Evolutionary conservation across 2,888 invertebrate species (phyloP).

Genomic region (Criorhina ranunculi): DNA sequence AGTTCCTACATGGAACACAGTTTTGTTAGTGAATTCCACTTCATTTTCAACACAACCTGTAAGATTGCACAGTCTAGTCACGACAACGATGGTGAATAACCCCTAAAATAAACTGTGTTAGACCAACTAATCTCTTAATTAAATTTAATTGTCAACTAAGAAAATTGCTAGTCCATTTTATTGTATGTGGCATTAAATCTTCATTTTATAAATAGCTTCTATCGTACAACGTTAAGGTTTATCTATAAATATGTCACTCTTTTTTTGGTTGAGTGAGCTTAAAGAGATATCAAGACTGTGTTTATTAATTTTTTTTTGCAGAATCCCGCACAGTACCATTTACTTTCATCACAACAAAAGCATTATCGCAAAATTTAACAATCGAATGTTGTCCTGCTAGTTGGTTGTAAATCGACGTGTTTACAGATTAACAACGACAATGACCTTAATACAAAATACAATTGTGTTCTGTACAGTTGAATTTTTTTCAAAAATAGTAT

Average conservation of each 20-base stretch:
- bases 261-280: background rate
- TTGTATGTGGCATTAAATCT: too few relatives aligned
- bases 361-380: background rate
- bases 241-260: background rate
- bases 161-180: too few relatives aligned
- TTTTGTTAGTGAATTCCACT: too few relatives aligned
- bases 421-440: background rate
- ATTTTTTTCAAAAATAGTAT: background rate
- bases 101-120: too few relatives aligned
- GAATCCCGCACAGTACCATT: background rate
- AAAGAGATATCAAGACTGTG: background rate
- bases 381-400: background rate
- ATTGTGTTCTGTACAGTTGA: too few relatives aligned
- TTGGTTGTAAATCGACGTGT: background rate
- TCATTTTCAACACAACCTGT: too few relatives aligned
- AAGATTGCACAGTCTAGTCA: too few relatives aligned
- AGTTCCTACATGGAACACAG: too few relatives aligned
- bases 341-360: background rate
- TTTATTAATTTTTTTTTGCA: background rate
- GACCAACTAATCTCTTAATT: too few relatives aligned
- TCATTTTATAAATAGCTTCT: background rate
- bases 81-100: too few relatives aligned
- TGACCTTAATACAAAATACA: constrained; percentile 4
- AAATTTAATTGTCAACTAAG: too few relatives aligned
- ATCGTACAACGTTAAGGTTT: background rate